These are phyloP conservation scores for Xestia sexstrigata DNA, from an alignment of 2,888 invertebrate genomes.

Conservation along the genomic window DNA sequence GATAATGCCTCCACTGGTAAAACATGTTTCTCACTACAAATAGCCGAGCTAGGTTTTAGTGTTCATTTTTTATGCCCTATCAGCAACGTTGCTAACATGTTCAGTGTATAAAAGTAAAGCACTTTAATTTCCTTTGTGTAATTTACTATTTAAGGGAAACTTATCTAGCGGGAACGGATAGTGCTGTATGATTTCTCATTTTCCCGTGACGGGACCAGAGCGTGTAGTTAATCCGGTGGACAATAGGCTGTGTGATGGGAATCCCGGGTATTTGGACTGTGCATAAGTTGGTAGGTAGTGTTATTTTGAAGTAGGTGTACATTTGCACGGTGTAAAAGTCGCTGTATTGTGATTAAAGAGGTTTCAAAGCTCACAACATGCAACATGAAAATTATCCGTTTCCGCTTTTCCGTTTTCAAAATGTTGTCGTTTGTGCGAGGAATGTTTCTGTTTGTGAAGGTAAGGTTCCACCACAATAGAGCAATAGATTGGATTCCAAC, in stretches of 20 bases:
- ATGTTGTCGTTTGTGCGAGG: neutral
- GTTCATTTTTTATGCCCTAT: constrained; percentile 47
- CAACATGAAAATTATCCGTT: too few species aligned
- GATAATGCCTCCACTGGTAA: neutral
- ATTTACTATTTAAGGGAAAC: constrained; percentile 45
- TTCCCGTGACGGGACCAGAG: constrained; percentile 3
- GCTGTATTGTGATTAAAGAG: neutral
- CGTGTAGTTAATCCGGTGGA: constrained; percentile 13
- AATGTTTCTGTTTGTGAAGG: neutral
- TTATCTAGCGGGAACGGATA: constrained; percentile 31
- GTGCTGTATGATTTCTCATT: constrained; percentile 33
- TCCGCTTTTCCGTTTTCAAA: neutral
- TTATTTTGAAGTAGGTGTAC: neutral
- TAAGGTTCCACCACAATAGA: neutral
- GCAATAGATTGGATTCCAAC: neutral
- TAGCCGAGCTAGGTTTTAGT: constrained; percentile 9
- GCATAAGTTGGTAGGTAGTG: neutral
- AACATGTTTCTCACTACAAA: constrained; percentile 36
- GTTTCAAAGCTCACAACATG: too few species aligned
- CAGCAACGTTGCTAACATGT: constrained; percentile 17
- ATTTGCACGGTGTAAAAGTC: neutral
- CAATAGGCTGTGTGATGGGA: neutral
- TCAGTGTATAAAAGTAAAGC: constrained; percentile 33
- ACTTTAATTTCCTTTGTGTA: constrained; percentile 60
- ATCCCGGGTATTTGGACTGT: neutral